Base-by-base conservation (phyloP, 2,888 invertebrate species). In the Spialia ferax region DNA sequence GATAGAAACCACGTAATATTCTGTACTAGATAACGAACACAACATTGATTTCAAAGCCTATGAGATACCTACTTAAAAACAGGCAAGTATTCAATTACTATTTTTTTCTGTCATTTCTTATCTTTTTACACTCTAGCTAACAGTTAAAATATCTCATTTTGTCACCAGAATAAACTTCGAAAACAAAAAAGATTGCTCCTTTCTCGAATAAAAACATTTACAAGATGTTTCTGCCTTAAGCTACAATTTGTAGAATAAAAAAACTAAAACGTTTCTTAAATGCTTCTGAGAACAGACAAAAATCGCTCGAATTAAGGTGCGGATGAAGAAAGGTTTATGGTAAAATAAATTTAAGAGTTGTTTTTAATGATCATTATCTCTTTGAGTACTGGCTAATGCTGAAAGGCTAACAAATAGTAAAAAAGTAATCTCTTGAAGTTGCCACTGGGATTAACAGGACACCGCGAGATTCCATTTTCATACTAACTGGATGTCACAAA, bases 301-400 rank as follows among this genome's bases (percentile, higher is more conserved):
- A 42, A 42, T 42, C 42, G 42, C 15, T 42, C 3, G 15, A 42
- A 42, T 42, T 15, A 15, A 42, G 11, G n/a, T 42, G 15, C n/a
- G 42, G 15, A 42, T 15, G 42, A 15, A 42, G 42, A 42, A 42
- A 42, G 42, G 42, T 42, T 42, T 42, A 42, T n/a, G 15, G 42
- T 42, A 42, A 42, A 15, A 15, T 42, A 4, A 42, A n/a, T 42
- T 42, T 42, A 6, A 15, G 38, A 38, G 15, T 42, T 42, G 42
- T 15, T 42, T 42, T 15, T 35, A 42, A n/a, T 42, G 15, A 42
- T 42, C 6, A 35, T 42, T 15, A 38, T 38, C 8, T 32, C 32
- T 35, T 13, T 35, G 13, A 38, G 38, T 38, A 15, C n/a, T 15
- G n/a, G 15, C n/a, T 15, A n/a, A n/a, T 38, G 38, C 15, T 42